Evolutionary conservation across 37 sponge, comb jelly and placozoan species (phyloP).

Genomic region (Beroe forskalii): DNA sequence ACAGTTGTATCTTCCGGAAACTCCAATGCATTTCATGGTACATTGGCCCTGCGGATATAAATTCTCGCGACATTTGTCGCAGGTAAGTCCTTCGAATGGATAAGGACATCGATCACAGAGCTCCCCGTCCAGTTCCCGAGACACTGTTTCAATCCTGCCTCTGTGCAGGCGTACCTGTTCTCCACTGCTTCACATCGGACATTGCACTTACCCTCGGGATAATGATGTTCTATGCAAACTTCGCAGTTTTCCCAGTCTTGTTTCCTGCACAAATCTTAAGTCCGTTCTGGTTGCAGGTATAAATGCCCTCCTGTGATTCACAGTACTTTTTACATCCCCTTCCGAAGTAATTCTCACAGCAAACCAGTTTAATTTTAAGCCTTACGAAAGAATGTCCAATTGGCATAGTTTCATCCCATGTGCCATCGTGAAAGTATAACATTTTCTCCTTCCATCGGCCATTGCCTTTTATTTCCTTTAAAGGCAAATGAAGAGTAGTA

Average conservation of each 20-base stretch:
- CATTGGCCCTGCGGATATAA: not conserved
- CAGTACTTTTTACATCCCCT: not conserved
- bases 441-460: no score
- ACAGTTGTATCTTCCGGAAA: not conserved
- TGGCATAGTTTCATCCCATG: no score
- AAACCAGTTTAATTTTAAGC: no score
- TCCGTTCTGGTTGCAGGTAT: not conserved
- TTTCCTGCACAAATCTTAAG: no score
- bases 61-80: not conserved
- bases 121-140: not conserved
- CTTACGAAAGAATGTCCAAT: no score
- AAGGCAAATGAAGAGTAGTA: no score
- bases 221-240: not conserved
- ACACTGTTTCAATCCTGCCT: not conserved
- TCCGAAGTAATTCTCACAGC: not conserved
- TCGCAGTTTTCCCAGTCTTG: not conserved
- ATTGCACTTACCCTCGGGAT: not conserved
- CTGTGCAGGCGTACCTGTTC: not conserved
- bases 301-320: not conserved
- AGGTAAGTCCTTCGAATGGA: not conserved
- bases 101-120: not conserved
- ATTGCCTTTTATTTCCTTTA: no score
- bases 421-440: no score
- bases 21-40: not conserved
- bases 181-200: not conserved